Evolutionary conservation across 35 echinoderm and acorn worm genomes (phyloP), one percentile per base, ranked within the genome.

Genomic region (Heliocidaris erythrogramma): DNA sequence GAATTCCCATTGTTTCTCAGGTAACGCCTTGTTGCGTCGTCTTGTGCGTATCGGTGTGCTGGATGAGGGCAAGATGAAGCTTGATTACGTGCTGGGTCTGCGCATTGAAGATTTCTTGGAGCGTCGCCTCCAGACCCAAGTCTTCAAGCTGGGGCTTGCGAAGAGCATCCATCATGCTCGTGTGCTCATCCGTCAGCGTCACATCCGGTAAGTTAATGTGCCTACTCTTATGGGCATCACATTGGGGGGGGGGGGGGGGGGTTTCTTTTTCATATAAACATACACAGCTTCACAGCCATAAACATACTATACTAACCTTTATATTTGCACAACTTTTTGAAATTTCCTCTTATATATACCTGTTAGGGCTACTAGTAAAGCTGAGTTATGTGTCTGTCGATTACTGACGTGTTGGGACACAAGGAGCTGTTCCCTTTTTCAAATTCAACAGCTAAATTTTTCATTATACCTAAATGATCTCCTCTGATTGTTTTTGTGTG

Each of bases 81-180:
- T 99, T 60, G 98, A 99, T 97, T 99, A 99, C 85, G 98, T 99
- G 21, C 93, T 99, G 93, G 98, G 98, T 97, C 96, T 99, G 56
- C 96, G 98, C 60, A 95, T 99, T 71, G 98, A 99, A 48, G 98
- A 99, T 49, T 99, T 99, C 95, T 95, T 99, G 96, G 98, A 99
- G 85, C 85, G 98, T 13, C 98, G 98, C 87, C 98, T 99, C n/a
- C 98, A 99, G 84, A 99, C 98, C 27, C 98, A 99, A 92, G 98
- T 99, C 48, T 99, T 99, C 94, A 99, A 99, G 92, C 96, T 97
- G 56, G 98, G 98, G 9, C 94, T 99, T 4, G 98, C 97, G 50
- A 99, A 99, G 98, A 99, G 98, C 92, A 99, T 99, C 85, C 98
- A 99, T 91, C 98, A 99, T 94, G 98, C 97, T 49, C 96, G 98